Evolutionary conservation across 1,140 invertebrate species (phyloP).

Genomic region (Drosophila prosaltans): DNA sequence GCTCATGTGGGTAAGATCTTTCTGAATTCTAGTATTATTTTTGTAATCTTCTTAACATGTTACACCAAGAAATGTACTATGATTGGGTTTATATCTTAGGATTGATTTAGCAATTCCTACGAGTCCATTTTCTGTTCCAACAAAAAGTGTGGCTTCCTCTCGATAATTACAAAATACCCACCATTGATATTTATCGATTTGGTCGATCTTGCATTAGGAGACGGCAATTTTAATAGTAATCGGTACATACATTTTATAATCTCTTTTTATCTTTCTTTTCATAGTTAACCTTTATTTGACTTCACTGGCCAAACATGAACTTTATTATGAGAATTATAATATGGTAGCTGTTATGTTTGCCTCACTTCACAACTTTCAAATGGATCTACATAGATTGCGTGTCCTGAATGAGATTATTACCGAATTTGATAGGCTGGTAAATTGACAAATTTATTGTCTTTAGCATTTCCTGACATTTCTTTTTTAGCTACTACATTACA

Average conservation of each 20-base stretch:
- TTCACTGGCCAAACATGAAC: constrained; percentile 87
- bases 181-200: too few species aligned
- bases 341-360: constrained; percentile 96
- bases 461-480: neutral
- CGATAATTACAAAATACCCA: too few species aligned
- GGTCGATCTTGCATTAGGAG: neutral
- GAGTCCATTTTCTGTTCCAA: too few species aligned
- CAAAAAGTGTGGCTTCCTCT: too few species aligned
- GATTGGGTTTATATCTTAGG: too few species aligned
- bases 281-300: constrained; percentile 90
- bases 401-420: constrained; percentile 95
- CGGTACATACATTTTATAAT: neutral
- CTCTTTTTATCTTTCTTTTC: constrained; percentile 36
- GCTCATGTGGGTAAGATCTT: constrained; percentile 89
- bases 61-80: too few species aligned
- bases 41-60: too few species aligned
- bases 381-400: constrained; percentile 87
- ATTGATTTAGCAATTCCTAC: too few species aligned
- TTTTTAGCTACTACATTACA: constrained; percentile 41
- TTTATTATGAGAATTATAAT: constrained; percentile 92
- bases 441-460: neutral
- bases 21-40: neutral
- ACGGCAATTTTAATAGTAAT: too few species aligned
- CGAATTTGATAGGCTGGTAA: constrained; percentile 89
- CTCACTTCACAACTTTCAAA: constrained; percentile 90